Percentiles rank a stretch among this genome's conserved stretches.
Conservation (phyloP, 2,113 vertebrate genomes). For the Corapipo altera region DNA sequence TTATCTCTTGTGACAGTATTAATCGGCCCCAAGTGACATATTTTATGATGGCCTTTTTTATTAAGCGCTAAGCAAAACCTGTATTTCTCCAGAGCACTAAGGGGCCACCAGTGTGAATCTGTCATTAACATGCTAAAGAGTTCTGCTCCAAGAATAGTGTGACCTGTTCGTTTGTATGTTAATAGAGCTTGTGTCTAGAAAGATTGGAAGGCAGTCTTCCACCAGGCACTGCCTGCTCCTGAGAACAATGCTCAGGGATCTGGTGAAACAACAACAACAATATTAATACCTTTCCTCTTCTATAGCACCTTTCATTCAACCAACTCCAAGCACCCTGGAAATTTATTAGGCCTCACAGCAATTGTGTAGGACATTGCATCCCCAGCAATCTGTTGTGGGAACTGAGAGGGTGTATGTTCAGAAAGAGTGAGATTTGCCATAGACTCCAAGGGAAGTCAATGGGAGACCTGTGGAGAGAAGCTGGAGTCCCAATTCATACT, state of each 20-base stretch:
- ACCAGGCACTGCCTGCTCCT: not conserved
- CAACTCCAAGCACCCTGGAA: not conserved
- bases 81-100: constrained; percentile 63
- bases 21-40: not conserved
- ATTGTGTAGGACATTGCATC: not conserved
- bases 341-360: not conserved
- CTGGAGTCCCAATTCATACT: not conserved
- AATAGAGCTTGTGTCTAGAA: constrained; percentile 21
- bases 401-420: not conserved
- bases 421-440: not conserved
- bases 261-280: not conserved
- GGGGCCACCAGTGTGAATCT: constrained; percentile 57
- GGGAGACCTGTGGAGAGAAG: not conserved
- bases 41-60: constrained; percentile 52
- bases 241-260: not conserved
- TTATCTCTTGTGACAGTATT: not conserved
- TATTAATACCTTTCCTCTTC: not conserved
- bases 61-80: constrained; percentile 45
- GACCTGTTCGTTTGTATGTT: constrained; percentile 60
- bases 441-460: not conserved
- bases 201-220: not conserved
- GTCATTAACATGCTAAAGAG: constrained; percentile 70
- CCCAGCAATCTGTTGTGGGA: not conserved
- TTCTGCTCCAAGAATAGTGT: constrained; percentile 65
- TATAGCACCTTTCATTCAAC: not conserved